Base-by-base conservation (phyloP, 2,797 vertebrate genomes). In the Esox masquinongy region DNA sequence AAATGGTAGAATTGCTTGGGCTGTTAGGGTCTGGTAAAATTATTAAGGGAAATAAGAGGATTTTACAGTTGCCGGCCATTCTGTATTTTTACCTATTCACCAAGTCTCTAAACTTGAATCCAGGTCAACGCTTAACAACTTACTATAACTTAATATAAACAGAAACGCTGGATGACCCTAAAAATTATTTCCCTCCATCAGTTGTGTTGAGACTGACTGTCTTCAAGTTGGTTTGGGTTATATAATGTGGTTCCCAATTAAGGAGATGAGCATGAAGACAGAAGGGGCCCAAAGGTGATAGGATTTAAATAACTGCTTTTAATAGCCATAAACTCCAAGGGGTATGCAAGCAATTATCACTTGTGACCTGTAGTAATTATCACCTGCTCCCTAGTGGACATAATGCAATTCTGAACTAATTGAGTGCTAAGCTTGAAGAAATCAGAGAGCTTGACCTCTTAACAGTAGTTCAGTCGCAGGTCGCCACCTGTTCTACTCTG, bases 251-350 rank as follows among this genome's bases (percentile, higher is more conserved):
- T 84, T 81, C 82, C 82, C 86, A 92, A 91, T 92, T 91, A 92
- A 91, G 43, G 31, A 80, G 78, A n/a, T 24, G 51, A 83, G 74
- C 39, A 76, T 74, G 74, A 81, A 84, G 84, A 88, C 15, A 88
- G 79, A 81, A 79, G 67, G 78, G 74, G 77, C 88, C 90, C 80
- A 87, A 85, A 92, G 89, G 88, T 90, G 92, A 93, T 91, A 92
- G 87, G 91, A 95, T 95, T 96, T 95, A 96, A 96, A 96, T 95
- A 96, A 96, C 92, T 94, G 92, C 91, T 95, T 95, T 96, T 96
- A 71, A 71, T 71, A 71, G 70, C 49, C 49, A 71, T 22, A 24
- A 53, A 84, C 94, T 95, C 93, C 80, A 89, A 90, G 94, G 94
- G 92, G 92, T 94, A 89, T 91, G 88, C 92, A 88, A 91, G 91